Base-by-base conservation (phyloP, 2,797 vertebrate species). In the Rhinichthys osculus region DNA sequence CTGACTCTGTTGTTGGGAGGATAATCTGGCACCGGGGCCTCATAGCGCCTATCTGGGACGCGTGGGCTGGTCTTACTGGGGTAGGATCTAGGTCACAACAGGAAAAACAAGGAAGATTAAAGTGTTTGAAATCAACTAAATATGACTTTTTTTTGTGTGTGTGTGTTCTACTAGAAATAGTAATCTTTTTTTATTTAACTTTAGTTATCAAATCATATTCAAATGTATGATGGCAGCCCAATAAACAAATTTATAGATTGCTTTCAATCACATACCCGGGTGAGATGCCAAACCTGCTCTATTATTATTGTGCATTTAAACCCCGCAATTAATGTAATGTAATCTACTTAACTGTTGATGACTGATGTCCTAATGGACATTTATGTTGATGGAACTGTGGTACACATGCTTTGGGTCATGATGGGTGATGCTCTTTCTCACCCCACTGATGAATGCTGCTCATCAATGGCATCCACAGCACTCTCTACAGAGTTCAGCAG, bases 401-500 rank as follows among this genome's bases (percentile, higher is more conserved):
- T 62, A 62, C n/a, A 13, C 44, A 82, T 67, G 42, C 42, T 69
- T 81, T 33, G 66, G 44, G 42, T 50, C 64, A 47, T 57, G 47
- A 42, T 19, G 30, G 10, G 44, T 14, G 21, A 42, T 70, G 23
- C n/a, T 82, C 30, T 70, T 80, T n/a, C 83, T 86, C 57, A 82
- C 89, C 85, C 85, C 62, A 76, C 85, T 82, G 64, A 80, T n/a
- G 69, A 88, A 30, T 96, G 97, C 92, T 99, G 98, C 89, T 99
- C 97, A 0, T 99, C 98, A 0, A 99, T 99, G 44, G 97, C 98
- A 16, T 99, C 98, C 90, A 99, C 97, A 0, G 98, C 98, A 1
- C 98, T 99, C 92, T 99, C 98, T 93, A 99, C 97, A 0, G 98
- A 99, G 93, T 93, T 98, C 85, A 99, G 95, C 87, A 99, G 96